Evolutionary conservation across 2,113 vertebrate genomes (phyloP), one percentile per base, ranked within the genome.

Genomic region (Phalacrocorax brasilianus): DNA sequence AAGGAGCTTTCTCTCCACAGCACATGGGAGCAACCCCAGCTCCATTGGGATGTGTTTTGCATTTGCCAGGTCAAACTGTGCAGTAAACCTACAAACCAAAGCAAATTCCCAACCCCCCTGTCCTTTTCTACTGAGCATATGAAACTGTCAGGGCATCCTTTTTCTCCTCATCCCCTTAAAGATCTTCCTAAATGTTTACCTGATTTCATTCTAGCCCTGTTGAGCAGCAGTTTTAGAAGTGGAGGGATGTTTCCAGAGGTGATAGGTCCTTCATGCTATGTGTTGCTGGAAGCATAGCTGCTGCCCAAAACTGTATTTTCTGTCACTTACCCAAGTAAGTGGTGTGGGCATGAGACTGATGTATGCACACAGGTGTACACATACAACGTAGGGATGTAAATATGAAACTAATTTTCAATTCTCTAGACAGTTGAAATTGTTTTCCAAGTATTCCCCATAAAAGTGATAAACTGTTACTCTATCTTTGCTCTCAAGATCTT

Each of bases 41-140:
- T 91, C 70, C 13, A 7, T 0, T 0, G 52, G 28, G 13, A 52
- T 9, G 0, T 42, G 17, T 53, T 88, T 86, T 91, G 27, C 20
- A 22, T 89, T 96, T 82, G 22, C 38, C 55, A 32, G 58, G 81
- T 92, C 75, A 75, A 84, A 53, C 50, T 30, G 27, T 28, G 23
- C 19, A 10, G 24, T 70, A 83, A 85, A 80, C 49, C 30, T 58
- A 26, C 33, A 71, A 85, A 90, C 45, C 49, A 30, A 71, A 74
- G 26, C 63, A 42, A 79, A 72, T 82, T 91, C 52, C 22, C 28
- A 75, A 5, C 52, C 24, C 19, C 4, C 2, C 21, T 30, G 3
- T 30, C 11, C 27, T 71, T 66, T 76, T 59, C 38, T 59, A 4
- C 33, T 35, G 21, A 35, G 7, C 9, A 2, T 40, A 30, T 62